A percentile compares a stretch with the other conserved stretches of the same genome.
Evolutionary conservation across 2,888 invertebrate species (phyloP).

Genomic region (Hemicrepidius hirtus): DNA sequence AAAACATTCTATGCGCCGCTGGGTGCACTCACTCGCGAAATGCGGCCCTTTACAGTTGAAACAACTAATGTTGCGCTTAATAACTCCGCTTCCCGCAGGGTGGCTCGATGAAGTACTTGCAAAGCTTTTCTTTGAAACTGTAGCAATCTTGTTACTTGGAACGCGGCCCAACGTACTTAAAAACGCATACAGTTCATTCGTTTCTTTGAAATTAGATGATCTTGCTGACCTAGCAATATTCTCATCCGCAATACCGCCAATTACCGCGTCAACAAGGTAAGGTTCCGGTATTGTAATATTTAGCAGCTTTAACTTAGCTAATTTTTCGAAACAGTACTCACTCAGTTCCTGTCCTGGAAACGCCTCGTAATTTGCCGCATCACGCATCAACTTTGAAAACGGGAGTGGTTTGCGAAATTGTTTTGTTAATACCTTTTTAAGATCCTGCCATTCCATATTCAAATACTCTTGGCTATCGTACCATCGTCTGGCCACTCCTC

Average conservation of each 20-base stretch:
- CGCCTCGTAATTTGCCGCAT: conserved; percentile 48
- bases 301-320: conserved; percentile 42
- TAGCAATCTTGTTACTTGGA: too few relatives aligned
- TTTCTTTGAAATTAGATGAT: not conserved
- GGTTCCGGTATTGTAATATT: conserved; percentile 43
- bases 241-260: conserved; percentile 52
- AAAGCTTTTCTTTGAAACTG: too few relatives aligned
- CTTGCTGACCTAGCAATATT: conserved; percentile 31
- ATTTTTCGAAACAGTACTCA: conserved; percentile 55
- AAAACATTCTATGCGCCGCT: too few relatives aligned
- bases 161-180: too few relatives aligned
- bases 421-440: not conserved
- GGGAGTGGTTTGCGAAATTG: not conserved
- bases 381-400: conserved; percentile 31
- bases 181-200: not conserved
- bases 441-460: not conserved
- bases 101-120: too few relatives aligned
- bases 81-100: too few relatives aligned
- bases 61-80: too few relatives aligned
- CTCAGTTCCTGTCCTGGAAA: conserved; percentile 41
- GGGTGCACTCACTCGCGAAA: too few relatives aligned
- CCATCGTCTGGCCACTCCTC: not conserved
- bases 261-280: conserved; percentile 50
- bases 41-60: too few relatives aligned
- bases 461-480: not conserved